Base-by-base conservation (phyloP, 2,113 vertebrate species). In the Choloepus hoffmanni region DNA sequence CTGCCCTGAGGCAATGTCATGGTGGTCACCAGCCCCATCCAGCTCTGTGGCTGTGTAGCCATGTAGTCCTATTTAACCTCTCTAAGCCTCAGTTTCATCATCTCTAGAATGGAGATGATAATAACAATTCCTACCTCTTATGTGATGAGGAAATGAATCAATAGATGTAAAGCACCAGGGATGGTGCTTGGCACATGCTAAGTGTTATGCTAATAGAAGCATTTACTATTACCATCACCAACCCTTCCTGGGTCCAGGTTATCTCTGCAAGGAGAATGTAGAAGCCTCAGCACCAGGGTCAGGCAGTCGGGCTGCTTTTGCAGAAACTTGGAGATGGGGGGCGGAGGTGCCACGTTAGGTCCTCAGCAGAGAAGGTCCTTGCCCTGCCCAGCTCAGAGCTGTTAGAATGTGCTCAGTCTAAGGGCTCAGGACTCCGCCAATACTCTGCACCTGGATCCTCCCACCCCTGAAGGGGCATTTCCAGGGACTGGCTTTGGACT, bases 31-130 rank as follows among this genome's bases (percentile, higher is more conserved):
- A 53, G 73, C 12, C 36, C 85, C 85, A 23, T 43, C 85, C 89
- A 23, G 40, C 18, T 26, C 60, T 33, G 36, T 62, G 78, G 78
- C 62, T 77, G 1, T 48, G 63, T 12, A 36, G 30, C 24, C 5
- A 1, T 40, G 45, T 3, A 15, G 48, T 89, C 15, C 13, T 18
- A 26, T 14, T 9, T 15, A 60, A 43, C 3, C 19, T 60, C 77
- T 81, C 40, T 24, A 68, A 89, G 58, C 74, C 89, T 92, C 85
- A 53, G 55, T 55, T 85, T 95, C 33, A 33, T 85, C 43, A 53
- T 73, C 63, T 94, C 50, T 73, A 74, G 60, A 83, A 79, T 11
- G 53, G 45, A 40, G 12, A 18, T 8, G 88, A 67, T 58, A 19
- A 30, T 36, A 63, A 87, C 15, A 55, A 45, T 5, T 4, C 21